Evolutionary conservation across 2,797 vertebrate species (phyloP).

Genomic region (Poeciliopsis turneri): DNA sequence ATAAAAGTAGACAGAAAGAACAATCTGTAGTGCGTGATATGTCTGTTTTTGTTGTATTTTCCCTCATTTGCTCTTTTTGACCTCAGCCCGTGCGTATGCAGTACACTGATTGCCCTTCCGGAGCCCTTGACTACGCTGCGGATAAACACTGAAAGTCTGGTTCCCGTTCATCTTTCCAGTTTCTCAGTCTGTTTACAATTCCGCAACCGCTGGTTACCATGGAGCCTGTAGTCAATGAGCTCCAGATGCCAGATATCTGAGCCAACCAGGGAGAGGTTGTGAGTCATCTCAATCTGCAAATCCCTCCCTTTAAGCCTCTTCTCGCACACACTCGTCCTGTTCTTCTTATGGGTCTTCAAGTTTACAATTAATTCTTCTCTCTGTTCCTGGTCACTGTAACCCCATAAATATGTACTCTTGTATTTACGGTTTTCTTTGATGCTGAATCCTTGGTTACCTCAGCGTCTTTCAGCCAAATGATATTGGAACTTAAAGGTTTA

Average conservation of each 20-base stretch:
- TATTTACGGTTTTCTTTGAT: conserved; percentile 12
- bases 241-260: conserved; percentile 72
- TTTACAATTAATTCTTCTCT: conserved; percentile 65
- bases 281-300: conserved; percentile 68
- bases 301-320: conserved; percentile 57
- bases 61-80: conserved; percentile 24
- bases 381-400: conserved; percentile 24
- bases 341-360: conserved; percentile 46
- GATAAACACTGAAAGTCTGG: conserved; percentile 37
- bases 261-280: conserved; percentile 61
- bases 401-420: conserved; percentile 25
- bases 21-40: background rate
- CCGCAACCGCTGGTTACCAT: conserved; percentile 74
- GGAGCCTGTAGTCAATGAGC: conserved; percentile 62
- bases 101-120: conserved; percentile 12
- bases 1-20: background rate
- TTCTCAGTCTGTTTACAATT: conserved; percentile 72
- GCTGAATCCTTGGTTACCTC: conserved; percentile 5
- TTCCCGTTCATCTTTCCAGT: conserved; percentile 66
- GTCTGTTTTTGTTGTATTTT: conserved; percentile 1
- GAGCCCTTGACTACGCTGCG: conserved; percentile 16
- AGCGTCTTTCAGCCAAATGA: conserved; percentile 6
- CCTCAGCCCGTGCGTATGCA: conserved; percentile 16
- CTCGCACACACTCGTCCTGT: conserved; percentile 61
- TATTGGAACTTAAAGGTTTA: conserved; percentile 2